Base-by-base conservation (phyloP, 2,888 invertebrate species). In the Nephrotoma guestfalica region DNA sequence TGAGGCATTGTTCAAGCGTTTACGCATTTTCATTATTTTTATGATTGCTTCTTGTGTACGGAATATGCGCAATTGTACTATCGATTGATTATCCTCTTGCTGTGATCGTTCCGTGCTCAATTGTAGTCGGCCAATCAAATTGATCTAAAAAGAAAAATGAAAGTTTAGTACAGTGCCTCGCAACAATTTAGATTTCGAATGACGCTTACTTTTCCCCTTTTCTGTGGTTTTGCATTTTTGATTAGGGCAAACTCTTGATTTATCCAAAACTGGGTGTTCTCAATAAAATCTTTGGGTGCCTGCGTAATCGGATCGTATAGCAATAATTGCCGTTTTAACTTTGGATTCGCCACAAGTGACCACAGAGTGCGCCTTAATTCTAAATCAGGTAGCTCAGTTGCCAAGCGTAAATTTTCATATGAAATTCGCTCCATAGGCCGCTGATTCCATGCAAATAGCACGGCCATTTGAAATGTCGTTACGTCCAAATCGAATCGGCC, bases 401-500 rank as follows among this genome's bases (percentile, higher is more conserved):
- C 99, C 88, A 99, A 93, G 89, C 97, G 94, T 87, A 99, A 93
- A 92, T 98, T 98, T 92, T 99, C 99, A 90, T 98, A 98, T n/a
- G 97, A 96, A 88, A 99, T 96, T 92, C 95, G 96, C 89, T 99
- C 98, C 89, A 95, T 93, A 0, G 97, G 97, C 88, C 99, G 94
- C 91, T 99, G 98, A 93, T 99, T 99, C 99, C 99, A 99, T 15
- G 98, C 98, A 92, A 99, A 99, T 83, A 99, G 93, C 15, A 99
- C 99, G 57, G 99, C 98, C 99, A 99, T 99, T 94, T 99, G 99
- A 92, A 99, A 99, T 41, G 99, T 99, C 13, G 99, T 99, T 6
- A 99, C 99, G 91, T 99, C 99, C 89, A 99, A 93, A 92, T 99
- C 99, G 92, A 97, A 99, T 89, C 97, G 95, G 0, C 98, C 99